Evolutionary conservation across 2,113 vertebrate species (phyloP), one percentile per base, ranked within the genome.

Genomic region (Entosphenus tridentatus): DNA sequence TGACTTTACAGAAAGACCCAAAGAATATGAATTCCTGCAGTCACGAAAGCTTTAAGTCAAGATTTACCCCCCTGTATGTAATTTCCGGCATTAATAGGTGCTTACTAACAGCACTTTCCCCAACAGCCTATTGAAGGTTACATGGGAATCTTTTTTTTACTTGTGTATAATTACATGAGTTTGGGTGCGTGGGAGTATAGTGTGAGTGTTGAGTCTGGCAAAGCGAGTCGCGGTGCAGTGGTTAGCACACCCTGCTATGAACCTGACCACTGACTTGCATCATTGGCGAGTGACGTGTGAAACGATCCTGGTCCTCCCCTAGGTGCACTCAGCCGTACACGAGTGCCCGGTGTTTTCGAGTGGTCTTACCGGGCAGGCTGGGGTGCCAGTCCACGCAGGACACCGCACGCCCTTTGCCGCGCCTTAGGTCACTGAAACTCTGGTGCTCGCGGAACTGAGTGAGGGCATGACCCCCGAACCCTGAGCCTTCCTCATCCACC

Each of bases 311-410:
- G 39, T 5, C 39, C 39, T 39, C 39, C 6, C 39, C 39, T 39
- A 39, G 39, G 39, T 39, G 39, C 39, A 39, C 39, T 39, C 6
- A 39, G 39, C 6, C 39, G 5, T 39, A 39, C 39, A 39, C 6
- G 39, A 39, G 39, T 39, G 6, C 39, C 39, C 39, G 4, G 39
- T 39, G 39, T 39, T 39, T 39, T 67, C 72, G 17, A 12, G 74
- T 56, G 9, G 2, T 56, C 3, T 84, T 80, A 97, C 91, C 91
- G 0, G 77, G 74, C 76, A 92, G 79, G 11, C 77, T 79, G 3
- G 93, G 93, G 70, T 98, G 93, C 89, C 93, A 96, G 11, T 75
- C 78, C 67, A 96, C 0, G 0, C 81, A 79, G 78, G 81, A 87
- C 74, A 96, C 80, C 62, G 76, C 83, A 75, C 82, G 90, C 71